Evolutionary conservation across 2,797 vertebrate genomes (phyloP).

Genomic region (Fistularia tabacaria): DNA sequence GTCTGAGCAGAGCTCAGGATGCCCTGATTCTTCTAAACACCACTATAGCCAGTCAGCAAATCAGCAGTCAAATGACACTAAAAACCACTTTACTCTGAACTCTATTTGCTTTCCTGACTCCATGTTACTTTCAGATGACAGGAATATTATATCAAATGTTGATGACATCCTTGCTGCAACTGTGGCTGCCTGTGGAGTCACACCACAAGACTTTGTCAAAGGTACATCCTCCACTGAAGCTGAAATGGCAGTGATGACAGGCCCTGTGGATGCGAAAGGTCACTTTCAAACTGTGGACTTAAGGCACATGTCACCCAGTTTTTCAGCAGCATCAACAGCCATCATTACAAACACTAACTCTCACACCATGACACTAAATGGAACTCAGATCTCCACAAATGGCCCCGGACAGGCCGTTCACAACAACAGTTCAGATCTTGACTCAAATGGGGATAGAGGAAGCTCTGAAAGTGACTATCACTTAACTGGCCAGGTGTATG

Average conservation of each 20-base stretch:
- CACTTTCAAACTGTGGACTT: constrained; percentile 85
- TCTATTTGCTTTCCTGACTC: constrained; percentile 96
- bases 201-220: constrained; percentile 93
- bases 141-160: constrained; percentile 94
- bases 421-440: constrained; percentile 75
- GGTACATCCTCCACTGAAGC: constrained; percentile 79
- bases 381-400: constrained; percentile 80
- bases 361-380: constrained; percentile 84
- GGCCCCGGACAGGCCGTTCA: constrained; percentile 76
- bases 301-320: constrained; percentile 82
- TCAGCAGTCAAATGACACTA: constrained; percentile 81
- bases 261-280: constrained; percentile 79
- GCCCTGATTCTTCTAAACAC: constrained; percentile 83
- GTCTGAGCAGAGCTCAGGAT: constrained; percentile 78
- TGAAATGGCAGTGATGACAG: constrained; percentile 78
- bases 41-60: constrained; percentile 80
- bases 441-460: constrained; percentile 77
- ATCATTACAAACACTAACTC: constrained; percentile 76
- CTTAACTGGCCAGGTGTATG: constrained; percentile 72
- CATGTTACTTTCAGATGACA: constrained; percentile 90
- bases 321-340: constrained; percentile 77
- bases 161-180: constrained; percentile 97
- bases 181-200: constrained; percentile 91
- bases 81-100: constrained; percentile 92
- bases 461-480: constrained; percentile 78